Evolutionary conservation across 2,888 invertebrate genomes (phyloP).

Genomic region (Crioceris asparagi): DNA sequence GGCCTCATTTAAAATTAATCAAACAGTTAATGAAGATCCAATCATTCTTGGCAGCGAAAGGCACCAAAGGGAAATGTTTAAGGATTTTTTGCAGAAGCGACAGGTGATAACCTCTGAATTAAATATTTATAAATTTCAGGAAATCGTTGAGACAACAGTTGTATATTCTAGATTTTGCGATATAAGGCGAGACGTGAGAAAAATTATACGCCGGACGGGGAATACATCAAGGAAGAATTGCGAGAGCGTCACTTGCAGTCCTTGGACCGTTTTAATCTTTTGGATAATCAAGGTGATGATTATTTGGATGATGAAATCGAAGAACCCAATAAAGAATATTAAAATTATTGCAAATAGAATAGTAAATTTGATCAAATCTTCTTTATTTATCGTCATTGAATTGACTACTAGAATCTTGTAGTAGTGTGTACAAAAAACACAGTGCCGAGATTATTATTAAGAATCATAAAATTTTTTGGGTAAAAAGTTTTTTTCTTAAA

Average conservation of each 20-base stretch:
- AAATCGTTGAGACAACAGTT: background rate
- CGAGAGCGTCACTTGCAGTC: slow-evolving; percentile 17
- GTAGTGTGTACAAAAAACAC: no score
- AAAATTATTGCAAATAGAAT: no score
- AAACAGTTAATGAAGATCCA: slow-evolving; percentile 24
- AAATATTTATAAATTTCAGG: background rate
- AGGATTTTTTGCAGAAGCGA: slow-evolving; percentile 45
- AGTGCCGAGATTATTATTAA: no score
- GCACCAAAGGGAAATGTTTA: slow-evolving; percentile 42
- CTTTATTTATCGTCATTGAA: no score
- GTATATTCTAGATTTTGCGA: slow-evolving; percentile 24
- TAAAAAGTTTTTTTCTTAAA: no score
- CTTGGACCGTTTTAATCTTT: slow-evolving; percentile 19
- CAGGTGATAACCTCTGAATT: slow-evolving; percentile 30
- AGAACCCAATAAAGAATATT: no score
- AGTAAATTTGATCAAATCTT: no score
- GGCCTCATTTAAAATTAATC: slow-evolving; percentile 17
- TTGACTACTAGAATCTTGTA: no score
- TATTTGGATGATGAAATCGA: slow-evolving; percentile 19
- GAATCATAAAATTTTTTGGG: no score
- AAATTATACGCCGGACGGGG: slow-evolving; percentile 25
- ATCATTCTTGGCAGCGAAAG: slow-evolving; percentile 25
- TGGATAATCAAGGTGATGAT: slow-evolving; percentile 21
- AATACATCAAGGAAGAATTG: slow-evolving; percentile 28
- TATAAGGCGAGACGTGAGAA: slow-evolving; percentile 22